Conservation (phyloP, 2,113 vertebrate genomes). For the Pteronura brasiliensis region DNA sequence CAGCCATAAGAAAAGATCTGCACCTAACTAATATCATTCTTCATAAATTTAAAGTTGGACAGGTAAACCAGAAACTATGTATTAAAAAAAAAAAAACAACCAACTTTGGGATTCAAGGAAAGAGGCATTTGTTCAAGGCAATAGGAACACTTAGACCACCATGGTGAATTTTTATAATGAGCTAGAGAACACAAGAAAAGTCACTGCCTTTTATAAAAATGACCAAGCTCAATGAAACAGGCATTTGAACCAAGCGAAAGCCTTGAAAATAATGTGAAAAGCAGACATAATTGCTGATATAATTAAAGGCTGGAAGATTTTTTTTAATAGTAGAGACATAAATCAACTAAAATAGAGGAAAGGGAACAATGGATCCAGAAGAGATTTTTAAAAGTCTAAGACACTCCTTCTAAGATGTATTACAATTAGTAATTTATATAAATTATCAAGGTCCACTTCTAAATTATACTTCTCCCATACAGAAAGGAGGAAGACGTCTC, state of each 20-base stretch:
- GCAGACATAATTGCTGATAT: background rate
- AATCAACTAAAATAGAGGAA: background rate
- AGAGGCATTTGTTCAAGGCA: background rate
- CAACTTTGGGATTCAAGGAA: background rate
- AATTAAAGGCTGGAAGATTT: background rate
- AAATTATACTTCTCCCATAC: background rate
- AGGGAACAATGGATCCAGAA: background rate
- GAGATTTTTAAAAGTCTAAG: background rate
- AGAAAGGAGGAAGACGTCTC: background rate
- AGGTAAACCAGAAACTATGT: background rate
- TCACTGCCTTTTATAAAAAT: background rate
- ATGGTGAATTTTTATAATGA: background rate
- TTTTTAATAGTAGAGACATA: background rate
- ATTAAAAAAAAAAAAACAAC: background rate
- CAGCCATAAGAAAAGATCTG: background rate
- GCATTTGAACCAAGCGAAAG: background rate
- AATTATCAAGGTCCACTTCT: background rate
- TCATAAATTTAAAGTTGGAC: background rate
- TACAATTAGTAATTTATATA: slow-evolving; percentile 17
- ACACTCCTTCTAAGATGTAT: background rate
- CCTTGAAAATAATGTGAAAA: background rate
- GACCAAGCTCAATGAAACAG: background rate
- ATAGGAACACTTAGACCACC: background rate
- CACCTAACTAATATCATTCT: background rate
- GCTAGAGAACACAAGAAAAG: slow-evolving; percentile 7